Conservation (phyloP, 1,140 invertebrate species). For the Lasioglossum baleicum region DNA sequence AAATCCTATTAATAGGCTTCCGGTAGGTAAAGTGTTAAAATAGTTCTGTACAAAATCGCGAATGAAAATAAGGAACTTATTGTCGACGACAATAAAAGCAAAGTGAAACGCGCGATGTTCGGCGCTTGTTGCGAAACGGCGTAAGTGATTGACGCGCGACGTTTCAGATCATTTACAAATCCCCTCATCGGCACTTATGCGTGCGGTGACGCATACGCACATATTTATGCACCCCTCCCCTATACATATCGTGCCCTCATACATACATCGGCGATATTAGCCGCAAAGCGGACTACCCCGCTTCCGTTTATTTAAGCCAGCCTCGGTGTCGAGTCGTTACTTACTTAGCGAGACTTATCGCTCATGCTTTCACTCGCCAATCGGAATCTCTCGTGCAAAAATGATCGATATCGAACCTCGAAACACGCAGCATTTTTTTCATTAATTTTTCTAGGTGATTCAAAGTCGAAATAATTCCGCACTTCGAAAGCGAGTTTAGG, state of each 20-base stretch:
- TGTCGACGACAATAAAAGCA: too few relatives aligned
- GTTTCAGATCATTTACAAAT: slow-evolving; percentile 77
- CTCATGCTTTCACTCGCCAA: not conserved
- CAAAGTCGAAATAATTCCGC: too few relatives aligned
- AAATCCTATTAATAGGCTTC: too few relatives aligned
- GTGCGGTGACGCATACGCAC: slow-evolving; percentile 76
- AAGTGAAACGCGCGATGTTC: too few relatives aligned
- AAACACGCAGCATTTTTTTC: too few relatives aligned
- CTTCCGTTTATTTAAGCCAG: slow-evolving; percentile 47
- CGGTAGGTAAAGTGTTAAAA: too few relatives aligned
- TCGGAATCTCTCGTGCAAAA: not conserved
- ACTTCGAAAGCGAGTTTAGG: too few relatives aligned
- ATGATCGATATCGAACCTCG: too few relatives aligned
- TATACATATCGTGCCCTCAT: slow-evolving; percentile 62
- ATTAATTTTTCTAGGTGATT: too few relatives aligned
- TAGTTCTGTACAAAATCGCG: too few relatives aligned
- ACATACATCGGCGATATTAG: slow-evolving; percentile 74
- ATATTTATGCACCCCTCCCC: slow-evolving; percentile 75
- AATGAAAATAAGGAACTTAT: too few relatives aligned
- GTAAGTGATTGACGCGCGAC: slow-evolving; percentile 74
- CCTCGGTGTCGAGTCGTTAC: not conserved
- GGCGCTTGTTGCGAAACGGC: slow-evolving; percentile 5
- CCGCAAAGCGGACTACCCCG: slow-evolving; percentile 50
- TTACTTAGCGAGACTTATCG: not conserved
- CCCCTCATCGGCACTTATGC: slow-evolving; percentile 68